Base-by-base conservation (phyloP, 2,888 invertebrate species). In the Icerya purchasi region DNA sequence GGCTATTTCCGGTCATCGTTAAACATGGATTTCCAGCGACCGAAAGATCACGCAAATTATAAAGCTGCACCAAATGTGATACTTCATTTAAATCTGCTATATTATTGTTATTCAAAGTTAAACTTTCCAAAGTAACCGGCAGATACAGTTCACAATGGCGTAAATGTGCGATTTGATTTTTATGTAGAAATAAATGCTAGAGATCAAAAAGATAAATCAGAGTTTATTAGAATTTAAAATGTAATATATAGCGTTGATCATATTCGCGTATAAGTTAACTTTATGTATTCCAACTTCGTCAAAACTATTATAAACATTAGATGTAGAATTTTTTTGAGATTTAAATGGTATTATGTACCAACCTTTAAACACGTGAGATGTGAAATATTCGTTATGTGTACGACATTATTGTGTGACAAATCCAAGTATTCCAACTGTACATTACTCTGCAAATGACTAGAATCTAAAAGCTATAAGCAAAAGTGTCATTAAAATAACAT, bases 1-100 rank as follows among this genome's bases (percentile, higher is more conserved):
- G 76, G 68, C 80, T 79, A 67, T 80, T 83, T 65, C 83, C 82
- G 61, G 82, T 81, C 79, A 85, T 82, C 63, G 78, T 78, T 54
- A 90, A 82, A 71, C 90, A 90, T 0, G 91, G 90, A 74, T 93
- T 93, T 62, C 86, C 86, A 68, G 82, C 82, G 63, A 93, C 78
- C 19, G 88, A 86, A 66, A 93, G 79, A 72, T 85, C 86, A 62
- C 84, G 82, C 65, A 93, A 74, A 68, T 81, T 80, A 53, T 75
- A 76, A 63, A 93, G 74, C 70, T 86, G 82, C 57, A 81, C 81
- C 64, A 92, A 75, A 68, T 86, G 85, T 36, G 84, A 83, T 65
- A 91, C 81, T 75, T 91, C 87, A 70, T 87, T 90, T 54, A 92
- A 74, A 73, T 92, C 92, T 58, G 77, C 77, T 57, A 92, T 82